phyloP scores from a whole-genome alignment of 2,888 invertebrate genomes.

The Glyphotaelius pellucidus region DNA sequence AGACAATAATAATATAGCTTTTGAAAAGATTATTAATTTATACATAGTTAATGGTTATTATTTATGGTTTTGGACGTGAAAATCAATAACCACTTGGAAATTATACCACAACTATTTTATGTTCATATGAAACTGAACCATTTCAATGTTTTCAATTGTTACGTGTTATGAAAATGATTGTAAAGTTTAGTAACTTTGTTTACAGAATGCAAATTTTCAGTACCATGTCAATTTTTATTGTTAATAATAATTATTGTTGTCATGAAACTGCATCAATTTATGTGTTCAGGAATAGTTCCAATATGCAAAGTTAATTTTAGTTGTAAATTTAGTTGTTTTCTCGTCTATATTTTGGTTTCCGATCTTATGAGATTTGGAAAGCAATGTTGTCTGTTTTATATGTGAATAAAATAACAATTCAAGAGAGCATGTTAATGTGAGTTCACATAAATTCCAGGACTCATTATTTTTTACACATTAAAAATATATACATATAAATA shows the following conservation, averaged over 20 bases:
- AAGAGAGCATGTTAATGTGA: neutral
- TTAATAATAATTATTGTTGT: neutral
- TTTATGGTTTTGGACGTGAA: neutral
- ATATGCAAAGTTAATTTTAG: neutral
- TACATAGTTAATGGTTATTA: neutral
- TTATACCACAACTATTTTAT: neutral
- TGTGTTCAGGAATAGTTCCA: neutral
- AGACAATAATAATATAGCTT: constrained; percentile 44
- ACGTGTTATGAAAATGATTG: neutral
- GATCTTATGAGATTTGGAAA: neutral
- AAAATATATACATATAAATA: neutral
- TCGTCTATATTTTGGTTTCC: neutral
- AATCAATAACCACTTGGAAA: neutral
- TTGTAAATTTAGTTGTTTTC: neutral
- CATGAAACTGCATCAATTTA: neutral
- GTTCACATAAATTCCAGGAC: neutral
- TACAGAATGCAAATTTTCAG: neutral
- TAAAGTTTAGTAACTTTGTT: neutral
- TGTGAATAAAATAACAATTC: neutral
- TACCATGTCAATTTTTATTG: neutral
- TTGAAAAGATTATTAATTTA: neutral
- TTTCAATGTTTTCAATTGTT: neutral
- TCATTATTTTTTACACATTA: neutral
- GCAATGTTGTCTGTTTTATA: neutral
- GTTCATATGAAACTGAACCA: neutral